Evolutionary conservation across 2,888 invertebrate species (phyloP), one percentile per base, ranked within the genome.

Genomic region (Pheosia gnoma): DNA sequence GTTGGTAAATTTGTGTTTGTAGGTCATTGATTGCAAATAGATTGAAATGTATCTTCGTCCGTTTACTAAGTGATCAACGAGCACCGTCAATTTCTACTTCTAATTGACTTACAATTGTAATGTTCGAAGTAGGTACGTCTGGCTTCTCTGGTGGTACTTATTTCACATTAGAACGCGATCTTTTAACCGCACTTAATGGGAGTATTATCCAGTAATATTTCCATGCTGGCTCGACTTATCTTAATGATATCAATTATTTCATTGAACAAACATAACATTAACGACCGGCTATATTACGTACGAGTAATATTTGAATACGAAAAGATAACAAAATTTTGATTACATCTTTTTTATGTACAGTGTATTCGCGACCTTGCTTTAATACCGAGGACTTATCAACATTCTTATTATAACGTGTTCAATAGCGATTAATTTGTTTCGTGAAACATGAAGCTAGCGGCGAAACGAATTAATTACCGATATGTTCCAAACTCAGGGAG

Each of bases 401-500:
- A 37, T 53, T 53, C 53, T 10, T 53, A 53, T 53, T 53, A 53
- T 51, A 25, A 25, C 11, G 5, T 36, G 25, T 57, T 47, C 37
- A 51, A 55, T 58, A 36, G 47, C 36, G n/a, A 62, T 6, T 39
- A 3, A 55, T 55, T 61, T 72, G 61, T 69, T 68, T 58, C 59
- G 59, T 63, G 43, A 52, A 60, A 59, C 60, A 52, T 59, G 60
- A 62, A 59, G 49, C 56, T 67, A 65, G 54, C 37, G 57, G 61
- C 57, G 69, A 64, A 67, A 65, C 66, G 62, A 65, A 54, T 65
- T 59, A 68, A 71, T 77, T 75, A 76, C 69, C 59, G 62, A 69
- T 51, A 63, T 1, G 49, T 57, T 59, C 66, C 76, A 75, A 67
- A 71, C 59, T 59, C 62, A 60, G 61, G 68, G 61, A 66, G 61